Evolutionary conservation across 2,113 vertebrate species (phyloP), one percentile per base, ranked within the genome.

Genomic region (Silurus asotus): DNA sequence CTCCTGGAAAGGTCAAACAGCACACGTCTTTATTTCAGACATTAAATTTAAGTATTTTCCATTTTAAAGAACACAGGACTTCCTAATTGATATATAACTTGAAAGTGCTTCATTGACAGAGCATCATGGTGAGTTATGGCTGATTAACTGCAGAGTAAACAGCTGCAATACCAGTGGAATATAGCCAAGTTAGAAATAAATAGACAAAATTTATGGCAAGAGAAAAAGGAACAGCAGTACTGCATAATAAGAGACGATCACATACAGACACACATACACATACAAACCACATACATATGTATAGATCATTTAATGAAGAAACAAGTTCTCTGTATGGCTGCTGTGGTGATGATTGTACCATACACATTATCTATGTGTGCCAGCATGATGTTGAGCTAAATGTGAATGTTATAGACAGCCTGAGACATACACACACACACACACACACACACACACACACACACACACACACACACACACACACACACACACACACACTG

Each of bases 311-410:
- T 48, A 56, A 64, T 64, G 81, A 67, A 49, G 67, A 84, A 82
- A 72, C 87, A 77, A 83, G 84, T 65, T n/a, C 77, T 69, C 51
- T 48, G 11, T 48, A 28, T 84, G 76, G 55, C 77, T 88, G 48
- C 77, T 90, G 55, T 37, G 77, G 62, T 88, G 84, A 84, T 87
- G 81, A 58, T 81, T 56, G 82, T n/a, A 59, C 75, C 62, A 74
- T 45, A 62, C 17, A 5, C 53, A 20, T 37, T 20, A 19, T 49
- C 58, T 74, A 58, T 53, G 48, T 62, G 81, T 69, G 72, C 23
- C 23, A 82, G 65, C n/a, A 75, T 83, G 87, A 88, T 77, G 83
- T 72, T 82, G 59, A 88, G 65, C 84, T 84, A 87, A 82, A 69
- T 58, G 85, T 78, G 76, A 76, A 82, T 81, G 84, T 81, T 76